Evolutionary conservation across 2,888 invertebrate genomes (phyloP).

Genomic region (Calliscelio sp.): DNA sequence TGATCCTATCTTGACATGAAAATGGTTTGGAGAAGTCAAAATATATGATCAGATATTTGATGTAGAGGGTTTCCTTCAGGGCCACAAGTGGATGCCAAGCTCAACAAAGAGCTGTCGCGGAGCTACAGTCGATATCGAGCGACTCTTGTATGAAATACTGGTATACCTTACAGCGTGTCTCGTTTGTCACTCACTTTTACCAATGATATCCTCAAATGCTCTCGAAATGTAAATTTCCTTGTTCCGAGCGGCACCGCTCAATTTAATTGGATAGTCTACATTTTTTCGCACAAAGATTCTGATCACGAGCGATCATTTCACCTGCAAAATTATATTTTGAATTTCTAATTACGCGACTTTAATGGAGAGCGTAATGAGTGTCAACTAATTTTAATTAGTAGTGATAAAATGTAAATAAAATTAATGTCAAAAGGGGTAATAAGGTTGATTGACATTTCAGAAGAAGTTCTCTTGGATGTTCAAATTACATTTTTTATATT

Average conservation of each 20-base stretch:
- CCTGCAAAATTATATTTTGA: background rate
- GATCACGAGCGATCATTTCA: background rate
- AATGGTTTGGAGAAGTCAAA: slow-evolving; percentile 11
- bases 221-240: slow-evolving; percentile 32
- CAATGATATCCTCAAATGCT: slow-evolving; percentile 28
- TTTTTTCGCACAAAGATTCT: slow-evolving; percentile 7
- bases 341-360: slow-evolving; percentile 1
- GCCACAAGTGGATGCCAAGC: slow-evolving; percentile 73
- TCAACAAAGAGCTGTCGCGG: slow-evolving; percentile 80
- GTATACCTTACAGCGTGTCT: slow-evolving; percentile 44
- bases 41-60: slow-evolving; percentile 22
- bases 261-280: slow-evolving; percentile 33
- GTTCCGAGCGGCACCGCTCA: background rate
- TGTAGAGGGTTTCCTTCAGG: slow-evolving; percentile 51
- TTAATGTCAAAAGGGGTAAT: background rate
- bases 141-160: slow-evolving; percentile 54
- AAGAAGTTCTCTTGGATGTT: no score
- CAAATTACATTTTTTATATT: no score
- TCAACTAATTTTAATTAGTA: slow-evolving; percentile 6
- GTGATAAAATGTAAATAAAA: background rate
- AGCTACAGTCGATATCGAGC: slow-evolving; percentile 84
- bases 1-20: slow-evolving; percentile 2
- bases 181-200: slow-evolving; percentile 40
- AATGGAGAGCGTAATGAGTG: no score
- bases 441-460: no score